These are phyloP conservation scores for Delphinapterus leucas DNA, from an alignment of 2,113 vertebrate species.

Conservation along the genomic window DNA sequence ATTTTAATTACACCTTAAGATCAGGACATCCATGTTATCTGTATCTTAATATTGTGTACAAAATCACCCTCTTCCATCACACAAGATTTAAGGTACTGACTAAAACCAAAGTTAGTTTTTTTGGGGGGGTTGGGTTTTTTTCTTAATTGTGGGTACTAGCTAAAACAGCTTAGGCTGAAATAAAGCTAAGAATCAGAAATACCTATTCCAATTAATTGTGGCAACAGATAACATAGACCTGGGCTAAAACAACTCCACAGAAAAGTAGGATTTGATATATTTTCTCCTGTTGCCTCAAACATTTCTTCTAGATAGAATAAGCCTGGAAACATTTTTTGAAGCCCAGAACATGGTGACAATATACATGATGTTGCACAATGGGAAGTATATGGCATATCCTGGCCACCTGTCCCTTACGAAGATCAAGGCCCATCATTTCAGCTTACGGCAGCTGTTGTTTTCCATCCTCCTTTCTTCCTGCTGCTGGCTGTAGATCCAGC, in stretches of 20 bases:
- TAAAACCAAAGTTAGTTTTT: neutral
- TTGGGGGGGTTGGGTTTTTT: fast-evolving
- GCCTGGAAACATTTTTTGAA: conserved; percentile 61
- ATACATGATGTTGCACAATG: neutral
- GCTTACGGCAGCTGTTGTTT: conserved; percentile 80
- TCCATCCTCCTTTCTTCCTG: conserved; percentile 44
- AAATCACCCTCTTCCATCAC: neutral
- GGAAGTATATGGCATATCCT: conserved; percentile 55
- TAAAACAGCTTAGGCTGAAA: neutral
- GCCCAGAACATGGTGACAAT: conserved; percentile 36
- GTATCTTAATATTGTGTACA: neutral
- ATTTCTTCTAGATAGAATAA: conserved; percentile 51
- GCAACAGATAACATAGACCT: neutral
- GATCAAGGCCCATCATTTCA: conserved; percentile 75
- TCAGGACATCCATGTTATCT: neutral
- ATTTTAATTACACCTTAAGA: neutral
- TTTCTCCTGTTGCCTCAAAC: conserved; percentile 33
- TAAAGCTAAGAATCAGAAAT: conserved; percentile 8
- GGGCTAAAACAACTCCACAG: neutral
- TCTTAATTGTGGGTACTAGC: neutral
- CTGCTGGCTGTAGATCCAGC: conserved; percentile 36
- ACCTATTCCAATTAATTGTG: neutral
- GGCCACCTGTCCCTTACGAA: conserved; percentile 78
- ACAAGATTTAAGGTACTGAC: neutral
- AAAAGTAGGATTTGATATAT: neutral